Evolutionary conservation across 1,140 invertebrate genomes (phyloP), one percentile per base, ranked within the genome.

Genomic region (Monomorium pharaonis): DNA sequence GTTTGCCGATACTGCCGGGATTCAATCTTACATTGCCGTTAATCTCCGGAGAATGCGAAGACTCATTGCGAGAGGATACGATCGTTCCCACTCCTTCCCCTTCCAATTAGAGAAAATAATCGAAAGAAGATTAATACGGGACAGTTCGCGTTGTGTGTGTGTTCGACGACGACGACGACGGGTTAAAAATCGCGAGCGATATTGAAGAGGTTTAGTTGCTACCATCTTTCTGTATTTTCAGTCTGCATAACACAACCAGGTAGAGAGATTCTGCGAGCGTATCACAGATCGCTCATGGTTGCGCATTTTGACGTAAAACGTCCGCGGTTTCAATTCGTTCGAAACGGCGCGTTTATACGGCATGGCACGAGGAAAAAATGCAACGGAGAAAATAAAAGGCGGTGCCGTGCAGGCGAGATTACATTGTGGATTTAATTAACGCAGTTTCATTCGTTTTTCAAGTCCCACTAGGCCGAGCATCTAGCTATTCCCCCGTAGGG

Each of bases 351-450:
- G 33, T 56, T 56, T 37, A 2, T n/a, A 12, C 18, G 30, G 16
- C n/a, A 54, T 3, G 37, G 2, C 27, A 1, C 18, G 4, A 27
- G 51, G 24, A 58, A 30, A 51, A 54, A 72, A 44, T 2, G 18
- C 6, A 44, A 18, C 14, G 24, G 51, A 3, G 12, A 18, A 24
- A 69, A 69, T 9, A 54, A 51, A 27, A 42, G 24, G 51, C 51
- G 51, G 12, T 12, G 44, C 51, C 51, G 1, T 33, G 67, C 44
- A 37, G 27, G 44, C 81, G 72, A 63, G 44, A 62, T 63, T 77
- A 84, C 47, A 62, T 84, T 75, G 72, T 67, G n/a, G 62, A 58
- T 85, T 78, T 67, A 70, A 84, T 86, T 69, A 84, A 84, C 37
- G 76, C 69, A 56, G 12, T 58, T 72, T 87, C 63, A 58, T 27